Evolutionary conservation across 2,113 vertebrate genomes (phyloP).

Genomic region (Myxocyprinus asiaticus): DNA sequence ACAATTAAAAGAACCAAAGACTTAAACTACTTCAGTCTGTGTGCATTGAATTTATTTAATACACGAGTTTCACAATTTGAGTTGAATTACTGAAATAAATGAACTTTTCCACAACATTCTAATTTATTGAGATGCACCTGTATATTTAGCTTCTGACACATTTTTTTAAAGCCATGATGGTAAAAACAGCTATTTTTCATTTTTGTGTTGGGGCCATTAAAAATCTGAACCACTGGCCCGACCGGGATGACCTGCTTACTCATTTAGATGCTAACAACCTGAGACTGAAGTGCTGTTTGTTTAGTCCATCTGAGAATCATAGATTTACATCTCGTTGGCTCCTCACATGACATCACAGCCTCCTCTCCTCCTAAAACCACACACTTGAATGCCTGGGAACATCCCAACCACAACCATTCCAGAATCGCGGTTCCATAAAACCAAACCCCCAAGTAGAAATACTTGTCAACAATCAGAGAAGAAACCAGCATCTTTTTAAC

Average conservation of each 20-base stretch:
- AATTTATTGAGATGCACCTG: too few species aligned
- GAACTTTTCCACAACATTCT: too few species aligned
- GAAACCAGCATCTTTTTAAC: neutral
- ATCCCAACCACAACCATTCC: conserved; percentile 11
- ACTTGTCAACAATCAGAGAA: neutral
- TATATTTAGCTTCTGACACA: too few species aligned
- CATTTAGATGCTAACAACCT: neutral
- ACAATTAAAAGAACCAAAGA: too few species aligned
- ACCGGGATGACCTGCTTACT: neutral
- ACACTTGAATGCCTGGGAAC: conserved; percentile 6
- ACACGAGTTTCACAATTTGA: too few species aligned
- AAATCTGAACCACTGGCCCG: too few species aligned
- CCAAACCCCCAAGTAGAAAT: neutral
- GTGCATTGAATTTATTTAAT: too few species aligned
- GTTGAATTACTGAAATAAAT: too few species aligned
- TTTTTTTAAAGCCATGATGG: too few species aligned
- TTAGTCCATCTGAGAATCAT: neutral
- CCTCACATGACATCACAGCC: neutral
- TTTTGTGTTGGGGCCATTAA: too few species aligned
- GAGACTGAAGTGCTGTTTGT: conserved; percentile 1
- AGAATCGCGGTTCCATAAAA: neutral
- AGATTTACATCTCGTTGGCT: neutral
- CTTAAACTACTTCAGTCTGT: too few species aligned
- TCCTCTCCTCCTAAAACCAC: neutral
- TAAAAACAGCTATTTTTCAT: too few species aligned